Evolutionary conservation across 2,888 invertebrate genomes (phyloP).

Genomic region (Sisyra nigra): DNA sequence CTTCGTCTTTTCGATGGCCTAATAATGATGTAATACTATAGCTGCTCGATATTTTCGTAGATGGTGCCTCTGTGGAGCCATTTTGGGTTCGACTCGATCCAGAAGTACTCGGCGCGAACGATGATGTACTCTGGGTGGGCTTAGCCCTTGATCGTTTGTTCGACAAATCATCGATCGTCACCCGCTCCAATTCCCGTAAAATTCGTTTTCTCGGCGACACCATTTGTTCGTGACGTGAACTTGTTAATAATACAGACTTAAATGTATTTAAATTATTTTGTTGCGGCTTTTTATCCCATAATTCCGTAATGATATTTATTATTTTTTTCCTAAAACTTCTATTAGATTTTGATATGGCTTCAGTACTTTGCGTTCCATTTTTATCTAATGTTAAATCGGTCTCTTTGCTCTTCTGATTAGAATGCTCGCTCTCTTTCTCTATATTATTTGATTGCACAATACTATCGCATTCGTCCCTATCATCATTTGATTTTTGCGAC

Average conservation of each 20-base stretch:
- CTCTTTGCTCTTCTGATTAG: constrained; percentile 1
- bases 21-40: constrained; percentile 76
- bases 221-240: constrained; percentile 28
- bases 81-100: constrained; percentile 7
- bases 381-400: constrained; percentile 12
- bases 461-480: constrained; percentile 7
- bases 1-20: constrained; percentile 35
- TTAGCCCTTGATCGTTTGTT: constrained; percentile 40
- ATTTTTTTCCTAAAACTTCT: constrained; percentile 6
- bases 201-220: constrained; percentile 74
- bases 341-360: not conserved
- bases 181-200: constrained; percentile 64
- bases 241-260: constrained; percentile 20
- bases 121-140: constrained; percentile 25
- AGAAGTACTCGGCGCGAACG: constrained; percentile 17
- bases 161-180: constrained; percentile 51
- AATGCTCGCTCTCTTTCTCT: constrained; percentile 1
- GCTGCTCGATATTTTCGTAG: constrained; percentile 38
- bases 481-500: constrained; percentile 10
- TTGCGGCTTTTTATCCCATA: constrained; percentile 10
- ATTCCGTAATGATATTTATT: constrained; percentile 10
- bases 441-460: constrained; percentile 8
- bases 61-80: constrained; percentile 9
- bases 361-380: constrained; percentile 20
- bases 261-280: constrained; percentile 1